Percentiles rank a stretch among this genome's conserved stretches.
These are phyloP conservation scores for Lateolabrax maculatus DNA, from an alignment of 2,797 vertebrate species.

Conservation along the genomic window DNA sequence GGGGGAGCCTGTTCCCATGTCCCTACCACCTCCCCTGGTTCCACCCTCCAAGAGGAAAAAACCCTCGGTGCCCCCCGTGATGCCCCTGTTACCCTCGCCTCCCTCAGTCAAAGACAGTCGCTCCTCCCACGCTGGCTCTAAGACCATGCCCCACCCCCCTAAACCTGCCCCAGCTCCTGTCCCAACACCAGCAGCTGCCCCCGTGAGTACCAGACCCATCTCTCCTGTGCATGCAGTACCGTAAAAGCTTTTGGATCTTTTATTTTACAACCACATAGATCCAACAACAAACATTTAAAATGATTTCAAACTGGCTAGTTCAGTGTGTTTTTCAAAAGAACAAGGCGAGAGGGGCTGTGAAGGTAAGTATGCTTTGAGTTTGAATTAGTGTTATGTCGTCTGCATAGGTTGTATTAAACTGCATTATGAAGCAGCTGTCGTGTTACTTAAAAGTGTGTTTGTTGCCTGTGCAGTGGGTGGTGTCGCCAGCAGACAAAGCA, in stretches of 20 bases:
- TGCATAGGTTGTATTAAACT: not conserved
- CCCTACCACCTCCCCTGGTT: conserved; percentile 92
- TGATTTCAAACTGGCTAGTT: conserved; percentile 79
- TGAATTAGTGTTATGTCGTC: not conserved
- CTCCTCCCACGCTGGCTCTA: conserved; percentile 87
- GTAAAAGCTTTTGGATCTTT: conserved; percentile 30
- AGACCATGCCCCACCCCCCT: conserved; percentile 89
- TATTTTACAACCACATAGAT: conserved; percentile 4
- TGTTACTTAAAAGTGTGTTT: not conserved
- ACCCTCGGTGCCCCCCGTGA: conserved; percentile 84
- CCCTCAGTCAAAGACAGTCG: conserved; percentile 91
- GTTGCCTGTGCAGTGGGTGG: conserved; percentile 90
- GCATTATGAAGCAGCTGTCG: not conserved
- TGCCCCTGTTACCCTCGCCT: conserved; percentile 89
- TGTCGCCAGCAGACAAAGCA: conserved; percentile 92
- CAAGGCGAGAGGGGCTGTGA: conserved; percentile 46
- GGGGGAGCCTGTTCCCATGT: conserved; percentile 96
- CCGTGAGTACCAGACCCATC: conserved; percentile 83
- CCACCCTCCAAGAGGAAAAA: conserved; percentile 97
- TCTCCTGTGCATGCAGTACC: conserved; percentile 35
- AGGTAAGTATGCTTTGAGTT: conserved; percentile 55
- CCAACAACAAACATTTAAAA: conserved; percentile 41
- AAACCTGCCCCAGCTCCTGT: conserved; percentile 78
- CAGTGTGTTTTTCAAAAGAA: conserved; percentile 77
- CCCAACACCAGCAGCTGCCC: conserved; percentile 80